Conservation (phyloP, 2,888 invertebrate species). For the Oscheius sp. region DNA sequence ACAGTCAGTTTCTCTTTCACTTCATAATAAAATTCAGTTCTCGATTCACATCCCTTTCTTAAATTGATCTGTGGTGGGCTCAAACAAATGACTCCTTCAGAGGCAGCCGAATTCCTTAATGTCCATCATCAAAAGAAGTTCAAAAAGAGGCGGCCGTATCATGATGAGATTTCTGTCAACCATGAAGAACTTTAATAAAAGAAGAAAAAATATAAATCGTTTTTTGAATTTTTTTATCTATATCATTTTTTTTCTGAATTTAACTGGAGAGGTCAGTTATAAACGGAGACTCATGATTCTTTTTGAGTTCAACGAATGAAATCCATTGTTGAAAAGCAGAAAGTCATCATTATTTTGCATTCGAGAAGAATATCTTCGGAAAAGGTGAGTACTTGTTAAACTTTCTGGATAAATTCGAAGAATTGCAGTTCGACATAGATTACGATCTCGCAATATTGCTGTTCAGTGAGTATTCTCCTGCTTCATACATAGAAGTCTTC, state of each 20-base stretch:
- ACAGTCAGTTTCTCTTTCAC: conserved; percentile 34
- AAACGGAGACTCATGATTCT: conserved; percentile 12
- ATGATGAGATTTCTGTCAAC: conserved; percentile 25
- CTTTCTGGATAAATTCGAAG: background rate
- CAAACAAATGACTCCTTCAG: too few species aligned
- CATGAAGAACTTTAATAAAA: conserved; percentile 26
- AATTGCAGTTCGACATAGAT: background rate
- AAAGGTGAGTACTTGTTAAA: background rate
- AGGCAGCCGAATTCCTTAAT: conserved; percentile 42
- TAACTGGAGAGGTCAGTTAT: background rate
- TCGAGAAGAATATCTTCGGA: too few species aligned
- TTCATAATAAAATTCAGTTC: conserved; percentile 33
- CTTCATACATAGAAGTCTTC: conserved; percentile 41
- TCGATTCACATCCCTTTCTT: conserved; percentile 39
- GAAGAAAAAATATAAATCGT: too few species aligned
- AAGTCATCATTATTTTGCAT: conserved; percentile 5
- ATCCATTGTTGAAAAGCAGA: conserved; percentile 36
- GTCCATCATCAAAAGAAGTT: conserved; percentile 40
- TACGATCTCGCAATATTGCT: background rate
- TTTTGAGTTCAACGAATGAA: conserved; percentile 14
- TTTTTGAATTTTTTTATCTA: background rate
- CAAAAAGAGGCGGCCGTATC: conserved; percentile 42
- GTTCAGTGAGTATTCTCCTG: background rate
- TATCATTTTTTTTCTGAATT: background rate
- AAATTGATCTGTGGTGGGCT: conserved; percentile 46